Conservation (phyloP, 2,113 vertebrate genomes). For the Spermophilus dauricus region DNA sequence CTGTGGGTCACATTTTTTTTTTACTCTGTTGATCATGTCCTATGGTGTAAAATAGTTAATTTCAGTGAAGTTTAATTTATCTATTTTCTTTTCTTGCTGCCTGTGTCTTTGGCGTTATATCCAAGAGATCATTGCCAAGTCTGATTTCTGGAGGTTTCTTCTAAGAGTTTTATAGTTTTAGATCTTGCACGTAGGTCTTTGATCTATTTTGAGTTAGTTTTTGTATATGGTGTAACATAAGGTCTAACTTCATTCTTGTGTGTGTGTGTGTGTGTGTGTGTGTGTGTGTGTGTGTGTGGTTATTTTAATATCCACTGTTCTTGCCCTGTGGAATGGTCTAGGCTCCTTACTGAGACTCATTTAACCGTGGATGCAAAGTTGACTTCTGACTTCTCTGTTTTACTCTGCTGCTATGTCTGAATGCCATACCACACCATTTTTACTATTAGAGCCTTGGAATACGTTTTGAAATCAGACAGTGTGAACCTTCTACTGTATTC, state of each 20-base stretch:
- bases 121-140: constrained; percentile 13
- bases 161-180: constrained; percentile 16
- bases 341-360: not conserved
- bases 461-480: constrained; percentile 21
- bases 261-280: not conserved
- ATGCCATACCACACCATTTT: not conserved
- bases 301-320: not conserved
- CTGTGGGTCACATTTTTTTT: not conserved
- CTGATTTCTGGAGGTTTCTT: not conserved
- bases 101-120: not conserved
- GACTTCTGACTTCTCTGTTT: not conserved
- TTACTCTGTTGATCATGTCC: not conserved
- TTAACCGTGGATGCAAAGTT: not conserved
- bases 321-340: not conserved
- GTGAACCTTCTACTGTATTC: not conserved
- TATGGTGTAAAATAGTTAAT: not conserved
- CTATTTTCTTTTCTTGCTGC: not conserved
- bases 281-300: not conserved
- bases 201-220: constrained; percentile 36
- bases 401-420: not conserved
- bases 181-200: not conserved
- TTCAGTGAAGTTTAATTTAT: not conserved
- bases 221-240: not conserved
- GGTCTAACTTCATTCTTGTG: not conserved
- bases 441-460: not conserved